Conservation (phyloP, 2,888 invertebrate genomes). For the Gymnosoma rotundatum region DNA sequence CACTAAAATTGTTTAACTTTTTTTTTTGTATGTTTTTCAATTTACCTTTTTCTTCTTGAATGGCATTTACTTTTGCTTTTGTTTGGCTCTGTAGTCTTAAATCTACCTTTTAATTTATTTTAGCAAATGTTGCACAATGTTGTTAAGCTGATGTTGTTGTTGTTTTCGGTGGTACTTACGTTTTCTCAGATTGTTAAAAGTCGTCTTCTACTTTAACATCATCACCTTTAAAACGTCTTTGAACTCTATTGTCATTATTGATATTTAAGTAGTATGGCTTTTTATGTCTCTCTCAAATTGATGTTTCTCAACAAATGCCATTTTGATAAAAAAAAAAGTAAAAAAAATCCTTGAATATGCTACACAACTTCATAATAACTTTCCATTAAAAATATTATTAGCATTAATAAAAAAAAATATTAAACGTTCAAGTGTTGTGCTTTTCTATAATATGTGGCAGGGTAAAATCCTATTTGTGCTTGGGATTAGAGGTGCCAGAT, state of each 20-base stretch:
- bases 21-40: slow-evolving; percentile 4
- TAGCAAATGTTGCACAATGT: slow-evolving; percentile 60
- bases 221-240: slow-evolving; percentile 55
- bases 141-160: slow-evolving; percentile 22
- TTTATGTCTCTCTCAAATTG: slow-evolving; percentile 8
- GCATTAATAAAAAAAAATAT: too few relatives aligned
- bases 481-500: too few relatives aligned
- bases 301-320: slow-evolving; percentile 30
- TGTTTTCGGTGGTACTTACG: slow-evolving; percentile 8
- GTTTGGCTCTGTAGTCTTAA: slow-evolving; percentile 26
- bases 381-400: too few relatives aligned
- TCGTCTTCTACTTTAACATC: slow-evolving; percentile 40
- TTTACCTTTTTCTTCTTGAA: slow-evolving; percentile 6
- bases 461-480: too few relatives aligned
- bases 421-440: too few relatives aligned
- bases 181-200: slow-evolving; percentile 25
- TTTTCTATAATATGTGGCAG: too few relatives aligned
- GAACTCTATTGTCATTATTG: slow-evolving; percentile 62
- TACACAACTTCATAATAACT: too few relatives aligned
- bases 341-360: background rate
- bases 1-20: slow-evolving; percentile 23
- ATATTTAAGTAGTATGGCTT: slow-evolving; percentile 52
- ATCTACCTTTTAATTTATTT: slow-evolving; percentile 42
- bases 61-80: slow-evolving; percentile 58
- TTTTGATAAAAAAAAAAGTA: background rate